phyloP scores from a whole-genome alignment of 2,113 vertebrate species.

The Pseudorhombus dupliciocellatus region DNA sequence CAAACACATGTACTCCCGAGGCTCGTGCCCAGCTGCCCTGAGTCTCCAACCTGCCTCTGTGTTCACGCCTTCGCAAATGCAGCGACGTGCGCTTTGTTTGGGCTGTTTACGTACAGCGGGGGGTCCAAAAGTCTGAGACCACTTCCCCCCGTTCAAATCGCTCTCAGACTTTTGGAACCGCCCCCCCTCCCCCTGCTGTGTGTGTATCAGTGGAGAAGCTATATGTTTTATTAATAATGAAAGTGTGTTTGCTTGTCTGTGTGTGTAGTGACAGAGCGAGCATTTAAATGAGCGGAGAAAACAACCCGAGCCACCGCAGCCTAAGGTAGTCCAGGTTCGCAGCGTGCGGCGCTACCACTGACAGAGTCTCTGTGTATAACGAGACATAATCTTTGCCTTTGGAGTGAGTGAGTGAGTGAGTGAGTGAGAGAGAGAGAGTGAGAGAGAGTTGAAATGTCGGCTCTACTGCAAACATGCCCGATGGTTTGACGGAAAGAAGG shows the following conservation, averaged over 20 bases:
- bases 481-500: constrained; percentile 57
- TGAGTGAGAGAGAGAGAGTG: constrained; percentile 28
- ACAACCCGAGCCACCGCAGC: constrained; percentile 38
- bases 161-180: background rate
- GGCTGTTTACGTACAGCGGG: constrained; percentile 20
- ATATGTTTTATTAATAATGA: constrained; percentile 13
- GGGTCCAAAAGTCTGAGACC: background rate
- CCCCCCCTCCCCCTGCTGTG: background rate
- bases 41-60: constrained; percentile 44
- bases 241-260: constrained; percentile 2
- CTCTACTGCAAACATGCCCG: constrained; percentile 64
- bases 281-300: constrained; percentile 34
- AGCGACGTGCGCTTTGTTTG: constrained; percentile 46
- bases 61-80: constrained; percentile 24
- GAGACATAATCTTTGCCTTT: constrained; percentile 69
- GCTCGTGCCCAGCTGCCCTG: constrained; percentile 47
- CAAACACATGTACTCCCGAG: constrained; percentile 70
- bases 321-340: constrained; percentile 53
- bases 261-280: constrained; percentile 5
- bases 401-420: constrained; percentile 54
- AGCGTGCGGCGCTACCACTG: constrained; percentile 30
- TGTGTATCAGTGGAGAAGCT: constrained; percentile 11
- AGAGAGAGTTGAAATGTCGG: constrained; percentile 69
- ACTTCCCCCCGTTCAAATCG: background rate
- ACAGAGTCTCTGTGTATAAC: constrained; percentile 53